A percentile compares a stretch with the other conserved stretches of the same genome.
Evolutionary conservation across 2,113 vertebrate species (phyloP).

Genomic region (Microcebus tavaratra): DNA sequence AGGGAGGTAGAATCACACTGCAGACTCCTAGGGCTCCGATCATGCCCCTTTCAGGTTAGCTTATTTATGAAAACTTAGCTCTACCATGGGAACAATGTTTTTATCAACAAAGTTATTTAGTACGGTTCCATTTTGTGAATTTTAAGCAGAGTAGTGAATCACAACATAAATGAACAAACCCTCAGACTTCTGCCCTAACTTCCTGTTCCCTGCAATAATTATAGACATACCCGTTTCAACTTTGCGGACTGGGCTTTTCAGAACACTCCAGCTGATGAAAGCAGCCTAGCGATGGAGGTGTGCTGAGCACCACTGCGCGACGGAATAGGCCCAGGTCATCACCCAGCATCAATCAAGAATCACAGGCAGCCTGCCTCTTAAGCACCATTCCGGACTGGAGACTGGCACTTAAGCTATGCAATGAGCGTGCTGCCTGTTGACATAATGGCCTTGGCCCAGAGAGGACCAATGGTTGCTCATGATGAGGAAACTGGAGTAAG

Average conservation of each 20-base stretch:
- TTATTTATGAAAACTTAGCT: neutral
- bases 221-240: neutral
- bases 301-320: neutral
- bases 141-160: neutral
- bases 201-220: neutral
- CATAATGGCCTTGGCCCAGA: constrained; percentile 35
- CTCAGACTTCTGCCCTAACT: neutral
- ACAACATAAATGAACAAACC: neutral
- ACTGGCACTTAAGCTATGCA: neutral
- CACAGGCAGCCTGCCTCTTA: neutral
- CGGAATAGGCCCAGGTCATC: neutral
- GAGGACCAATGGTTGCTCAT: constrained; percentile 15
- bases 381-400: neutral
- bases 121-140: neutral
- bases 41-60: neutral
- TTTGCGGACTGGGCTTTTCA: neutral
- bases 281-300: neutral
- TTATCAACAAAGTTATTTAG: neutral
- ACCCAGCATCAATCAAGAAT: neutral
- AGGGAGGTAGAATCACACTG: neutral
- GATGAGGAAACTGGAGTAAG: neutral
- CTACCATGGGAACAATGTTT: neutral
- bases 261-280: neutral
- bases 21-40: neutral
- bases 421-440: neutral